Base-by-base conservation (phyloP, 2,797 vertebrate genomes). In the Falco rusticolus region DNA sequence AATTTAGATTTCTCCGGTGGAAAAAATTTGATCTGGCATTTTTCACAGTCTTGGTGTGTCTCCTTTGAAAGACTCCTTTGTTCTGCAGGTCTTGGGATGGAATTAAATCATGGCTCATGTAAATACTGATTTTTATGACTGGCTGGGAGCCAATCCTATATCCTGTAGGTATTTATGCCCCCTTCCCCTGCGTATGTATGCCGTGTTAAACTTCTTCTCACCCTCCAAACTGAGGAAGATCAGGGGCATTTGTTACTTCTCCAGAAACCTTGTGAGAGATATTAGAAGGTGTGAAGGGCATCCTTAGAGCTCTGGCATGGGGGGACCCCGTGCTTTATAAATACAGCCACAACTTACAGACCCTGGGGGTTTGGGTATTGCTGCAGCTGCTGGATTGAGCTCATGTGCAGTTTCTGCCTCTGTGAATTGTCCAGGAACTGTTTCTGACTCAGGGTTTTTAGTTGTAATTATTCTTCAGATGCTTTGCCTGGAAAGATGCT, bases 21-120 rank as follows among this genome's bases (percentile, higher is more conserved):
- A 95, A 90, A 93, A 94, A 89, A 95, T 37, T 7, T 69, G 90
- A 87, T 92, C 88, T 95, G 88, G 90, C 75, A 51, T 92, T 89
- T 95, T 92, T 89, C 71, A 77, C 94, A 51, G 71, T 19, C 64
- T 87, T 53, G 37, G 65, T 94, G 69, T 77, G 75, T 90, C 82
- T 75, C 54, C 29, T 82, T 91, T 87, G 78, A 85, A 91, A 68
- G 57, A 4, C 11, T 92, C 47, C n/a, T 94, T 92, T 96, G 84
- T 94, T 93, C 71, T 90, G 68, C 37, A 77, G 60, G 60, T 92
- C 74, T 84, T 7, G 1, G 70, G 50, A 56, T 89, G 76, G 72
- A 89, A 95, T 90, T 78, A 89, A 94, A 91, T 92, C 80, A 33
- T 8, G 41, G 43, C 53, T 92, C 57, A 34, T 50, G 78, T 54